Evolutionary conservation across 2,113 vertebrate genomes (phyloP).

Genomic region (Ascaphus truei): DNA sequence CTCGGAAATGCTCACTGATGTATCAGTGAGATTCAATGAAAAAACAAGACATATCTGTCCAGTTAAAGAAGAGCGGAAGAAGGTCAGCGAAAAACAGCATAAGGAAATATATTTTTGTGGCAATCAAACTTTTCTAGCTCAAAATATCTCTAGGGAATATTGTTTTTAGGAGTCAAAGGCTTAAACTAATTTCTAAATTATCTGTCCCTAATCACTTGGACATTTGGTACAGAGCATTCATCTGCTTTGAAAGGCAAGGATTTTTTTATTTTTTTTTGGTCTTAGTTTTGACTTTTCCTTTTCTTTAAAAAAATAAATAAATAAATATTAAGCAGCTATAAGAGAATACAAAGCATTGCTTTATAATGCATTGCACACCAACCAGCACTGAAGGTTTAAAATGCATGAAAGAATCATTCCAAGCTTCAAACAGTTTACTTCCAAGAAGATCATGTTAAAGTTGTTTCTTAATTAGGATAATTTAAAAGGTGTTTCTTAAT

Average conservation of each 20-base stretch:
- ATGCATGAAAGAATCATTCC: too few species aligned
- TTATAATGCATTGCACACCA: not conserved
- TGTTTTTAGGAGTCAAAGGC: conserved; percentile 11
- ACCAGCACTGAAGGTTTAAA: too few species aligned
- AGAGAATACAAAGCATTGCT: not conserved
- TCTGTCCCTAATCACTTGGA: conserved; percentile 17
- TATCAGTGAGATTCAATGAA: conserved; percentile 3
- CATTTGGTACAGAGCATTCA: conserved; percentile 5
- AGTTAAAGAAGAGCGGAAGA: conserved; percentile 9
- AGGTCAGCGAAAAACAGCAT: conserved; percentile 14
- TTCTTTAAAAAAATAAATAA: too few species aligned
- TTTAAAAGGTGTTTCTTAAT: too few species aligned
- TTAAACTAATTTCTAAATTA: conserved; percentile 23
- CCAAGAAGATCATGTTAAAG: too few species aligned
- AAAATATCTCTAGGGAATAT: conserved; percentile 24
- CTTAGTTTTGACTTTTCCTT: conserved; percentile 20
- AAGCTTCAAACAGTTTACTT: too few species aligned
- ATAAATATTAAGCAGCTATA: not conserved
- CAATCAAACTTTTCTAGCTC: conserved; percentile 24
- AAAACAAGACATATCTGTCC: conserved; percentile 26
- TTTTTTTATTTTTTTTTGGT: not conserved
- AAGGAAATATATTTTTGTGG: conserved; percentile 27
- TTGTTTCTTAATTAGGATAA: too few species aligned
- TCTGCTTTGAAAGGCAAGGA: conserved; percentile 5
- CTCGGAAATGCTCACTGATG: conserved; percentile 5